These are phyloP conservation scores for Lagopus leucura DNA, from an alignment of 2,113 vertebrate species.

Conservation along the genomic window DNA sequence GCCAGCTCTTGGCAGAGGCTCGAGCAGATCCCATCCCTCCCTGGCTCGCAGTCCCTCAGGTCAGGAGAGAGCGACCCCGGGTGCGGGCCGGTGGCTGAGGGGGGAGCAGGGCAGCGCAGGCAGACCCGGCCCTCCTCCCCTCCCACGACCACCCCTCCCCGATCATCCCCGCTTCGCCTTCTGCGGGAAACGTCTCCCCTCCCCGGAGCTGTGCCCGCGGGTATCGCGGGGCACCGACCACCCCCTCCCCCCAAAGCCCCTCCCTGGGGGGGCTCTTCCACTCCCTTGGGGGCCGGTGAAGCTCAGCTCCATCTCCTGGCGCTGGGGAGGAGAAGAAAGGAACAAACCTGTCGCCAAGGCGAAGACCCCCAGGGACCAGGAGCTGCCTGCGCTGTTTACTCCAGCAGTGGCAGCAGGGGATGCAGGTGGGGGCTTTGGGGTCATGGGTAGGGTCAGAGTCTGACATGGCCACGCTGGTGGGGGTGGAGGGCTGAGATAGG, in stretches of 20 bases:
- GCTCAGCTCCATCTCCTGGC: background rate
- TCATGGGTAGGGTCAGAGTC: background rate
- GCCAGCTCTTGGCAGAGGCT: slow-evolving; percentile 67
- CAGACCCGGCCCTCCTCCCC: background rate
- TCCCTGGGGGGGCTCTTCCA: background rate
- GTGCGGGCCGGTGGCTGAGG: background rate
- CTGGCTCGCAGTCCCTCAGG: slow-evolving; percentile 45
- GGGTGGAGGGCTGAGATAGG: background rate
- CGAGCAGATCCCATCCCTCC: slow-evolving; percentile 55
- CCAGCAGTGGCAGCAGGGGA: background rate
- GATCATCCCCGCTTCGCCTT: background rate
- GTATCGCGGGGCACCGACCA: background rate
- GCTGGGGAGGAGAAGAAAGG: background rate
- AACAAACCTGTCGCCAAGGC: background rate
- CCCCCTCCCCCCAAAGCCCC: background rate
- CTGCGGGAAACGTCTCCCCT: background rate
- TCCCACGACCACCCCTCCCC: background rate
- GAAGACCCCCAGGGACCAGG: background rate
- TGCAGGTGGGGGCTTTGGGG: background rate
- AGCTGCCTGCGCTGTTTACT: background rate
- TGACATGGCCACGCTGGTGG: background rate
- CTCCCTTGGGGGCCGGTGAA: background rate
- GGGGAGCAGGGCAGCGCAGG: background rate
- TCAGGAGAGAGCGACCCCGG: slow-evolving; percentile 21
- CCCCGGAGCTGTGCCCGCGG: background rate